Evolutionary conservation across 1,140 invertebrate genomes (phyloP).

Genomic region (Drosophila ananassae): DNA sequence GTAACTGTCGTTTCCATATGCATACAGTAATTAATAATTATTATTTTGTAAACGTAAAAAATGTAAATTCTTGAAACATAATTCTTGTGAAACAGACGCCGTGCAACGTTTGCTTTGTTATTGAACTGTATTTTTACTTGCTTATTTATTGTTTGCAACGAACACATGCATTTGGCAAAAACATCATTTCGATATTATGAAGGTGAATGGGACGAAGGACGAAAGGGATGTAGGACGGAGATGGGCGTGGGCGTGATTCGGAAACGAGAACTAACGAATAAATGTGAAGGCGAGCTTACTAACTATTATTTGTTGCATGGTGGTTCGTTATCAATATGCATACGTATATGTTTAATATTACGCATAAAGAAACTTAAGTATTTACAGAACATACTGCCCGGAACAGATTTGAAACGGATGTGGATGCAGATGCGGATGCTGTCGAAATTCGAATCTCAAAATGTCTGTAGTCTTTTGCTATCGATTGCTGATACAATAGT

Average conservation of each 20-base stretch:
- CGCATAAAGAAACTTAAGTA: slow-evolving; percentile 62
- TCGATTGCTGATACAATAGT: slow-evolving; percentile 15
- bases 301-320: slow-evolving; percentile 73
- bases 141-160: slow-evolving; percentile 64
- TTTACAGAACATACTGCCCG: slow-evolving; percentile 68
- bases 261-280: slow-evolving; percentile 26
- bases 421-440: slow-evolving; percentile 5
- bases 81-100: slow-evolving; percentile 62
- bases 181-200: slow-evolving; percentile 33
- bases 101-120: slow-evolving; percentile 46
- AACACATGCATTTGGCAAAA: slow-evolving; percentile 78
- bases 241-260: slow-evolving; percentile 38
- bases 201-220: neutral
- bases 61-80: slow-evolving; percentile 72
- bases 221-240: slow-evolving; percentile 38
- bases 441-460: slow-evolving; percentile 45
- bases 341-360: slow-evolving; percentile 31
- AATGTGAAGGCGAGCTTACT: slow-evolving; percentile 58
- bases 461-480: slow-evolving; percentile 33
- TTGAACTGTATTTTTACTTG: slow-evolving; percentile 21
- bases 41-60: slow-evolving; percentile 66
- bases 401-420: slow-evolving; percentile 34
- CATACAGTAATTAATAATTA: slow-evolving; percentile 61
- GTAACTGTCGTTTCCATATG: slow-evolving; percentile 72
- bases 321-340: slow-evolving; percentile 54